These are phyloP conservation scores for Esox lucius DNA, from an alignment of 2,797 vertebrate species.

Conservation along the genomic window DNA sequence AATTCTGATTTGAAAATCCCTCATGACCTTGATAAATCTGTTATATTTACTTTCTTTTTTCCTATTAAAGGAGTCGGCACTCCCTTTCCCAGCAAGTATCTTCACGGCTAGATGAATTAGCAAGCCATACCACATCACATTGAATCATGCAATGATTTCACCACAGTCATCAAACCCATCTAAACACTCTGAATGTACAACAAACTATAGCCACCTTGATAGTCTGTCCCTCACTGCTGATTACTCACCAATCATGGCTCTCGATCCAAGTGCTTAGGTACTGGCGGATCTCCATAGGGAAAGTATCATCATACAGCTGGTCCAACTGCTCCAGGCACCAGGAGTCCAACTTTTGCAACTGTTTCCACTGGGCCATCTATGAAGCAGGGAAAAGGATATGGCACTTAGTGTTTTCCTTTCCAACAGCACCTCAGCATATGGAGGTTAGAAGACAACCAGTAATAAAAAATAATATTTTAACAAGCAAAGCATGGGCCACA, in stretches of 20 bases:
- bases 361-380: conserved; percentile 92
- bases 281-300: conserved; percentile 97
- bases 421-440: too few species aligned
- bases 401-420: not conserved
- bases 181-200: not conserved
- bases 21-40: too few species aligned
- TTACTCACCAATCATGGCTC: conserved; percentile 93
- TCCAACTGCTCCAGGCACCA: conserved; percentile 97
- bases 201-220: not conserved
- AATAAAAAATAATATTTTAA: not conserved
- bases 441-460: not conserved
- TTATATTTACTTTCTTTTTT: too few species aligned
- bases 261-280: conserved; percentile 96
- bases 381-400: not conserved
- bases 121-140: too few species aligned
- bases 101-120: too few species aligned
- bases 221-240: not conserved
- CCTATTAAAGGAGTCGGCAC: too few species aligned
- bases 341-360: conserved; percentile 89
- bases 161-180: too few species aligned
- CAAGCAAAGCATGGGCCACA: too few species aligned
- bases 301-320: conserved; percentile 95
- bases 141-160: too few species aligned
- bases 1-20: too few species aligned
- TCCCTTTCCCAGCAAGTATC: too few species aligned